Base-by-base conservation (phyloP, 2,113 vertebrate species). In the Rhinolophus ferrumequinum region DNA sequence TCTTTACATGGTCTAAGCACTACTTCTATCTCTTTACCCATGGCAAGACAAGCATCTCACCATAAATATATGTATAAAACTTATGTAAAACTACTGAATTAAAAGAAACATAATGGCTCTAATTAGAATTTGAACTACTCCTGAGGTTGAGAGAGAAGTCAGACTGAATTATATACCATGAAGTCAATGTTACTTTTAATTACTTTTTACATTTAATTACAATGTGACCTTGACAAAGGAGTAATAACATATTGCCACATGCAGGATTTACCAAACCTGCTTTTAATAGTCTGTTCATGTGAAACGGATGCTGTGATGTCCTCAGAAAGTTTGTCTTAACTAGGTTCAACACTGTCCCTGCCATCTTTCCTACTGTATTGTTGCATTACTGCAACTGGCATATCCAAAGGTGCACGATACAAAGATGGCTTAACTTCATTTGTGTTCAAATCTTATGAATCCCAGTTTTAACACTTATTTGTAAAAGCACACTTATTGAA, bases 11-110 rank as follows among this genome's bases (percentile, higher is more conserved):
- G 50, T 67, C 2, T 90, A 85, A 62, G 24, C 22, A 75, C 30
- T 81, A 94, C 80, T 96, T 95, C 24, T 84, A 81, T 86, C 47
- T 69, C 54, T 81, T 92, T 95, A 79, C 8, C 58, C 12, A 67
- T 18, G 52, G 35, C 26, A 97, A 95, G 77, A 73, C 21, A 8
- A 79, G 19, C 4, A 72, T 76, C 28, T 96, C 85, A 80, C 12
- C 47, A 86, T 52, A 82, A 84, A 66, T 52, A 47, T 22, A 62
- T 72, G 69, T 35, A 28, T 50, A 52, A 88, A 83, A 81, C 19
- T 93, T 91, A 52, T n/a, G 30, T 66, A 93, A 87, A 93, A 95
- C 14, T 56, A 95, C 12, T 58, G 15, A 28, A 64, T 66, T 72
- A 58, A 35, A 54, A 70, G 9, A 3, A 22, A 54, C n/a, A 66